These are phyloP conservation scores for Simalia tracyae DNA, from an alignment of 2,797 vertebrate genomes.

Conservation along the genomic window DNA sequence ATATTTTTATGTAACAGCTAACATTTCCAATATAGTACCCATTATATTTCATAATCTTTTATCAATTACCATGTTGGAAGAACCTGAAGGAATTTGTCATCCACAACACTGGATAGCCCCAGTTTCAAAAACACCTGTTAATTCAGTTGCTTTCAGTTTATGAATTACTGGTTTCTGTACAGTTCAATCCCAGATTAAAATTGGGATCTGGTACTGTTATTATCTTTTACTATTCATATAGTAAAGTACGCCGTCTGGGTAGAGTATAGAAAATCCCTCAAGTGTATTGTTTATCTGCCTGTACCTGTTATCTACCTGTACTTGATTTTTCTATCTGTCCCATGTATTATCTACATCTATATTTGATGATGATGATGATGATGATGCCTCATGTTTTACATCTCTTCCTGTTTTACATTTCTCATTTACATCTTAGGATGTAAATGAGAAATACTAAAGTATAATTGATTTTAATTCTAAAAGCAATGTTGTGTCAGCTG, in stretches of 20 bases:
- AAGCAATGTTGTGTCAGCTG: conserved; percentile 49
- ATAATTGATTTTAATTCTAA: conserved; percentile 53
- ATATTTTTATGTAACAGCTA: background rate
- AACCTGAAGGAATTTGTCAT: background rate
- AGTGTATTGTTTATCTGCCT: background rate
- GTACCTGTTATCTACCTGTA: background rate
- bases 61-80: background rate
- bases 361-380: background rate
- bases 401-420: background rate
- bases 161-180: background rate
- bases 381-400: background rate
- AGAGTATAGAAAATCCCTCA: background rate
- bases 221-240: background rate
- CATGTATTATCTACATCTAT: background rate
- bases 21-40: background rate
- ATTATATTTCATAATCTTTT: background rate
- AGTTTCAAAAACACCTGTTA: background rate
- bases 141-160: background rate
- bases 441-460: conserved; percentile 21
- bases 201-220: background rate
- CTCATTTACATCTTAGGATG: conserved; percentile 7
- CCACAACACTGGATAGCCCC: background rate
- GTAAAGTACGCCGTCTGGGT: background rate
- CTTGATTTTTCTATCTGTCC: background rate
- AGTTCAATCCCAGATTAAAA: background rate